Evolutionary conservation across 2,113 vertebrate genomes (phyloP).

Genomic region (Pangasianodon hypophthalmus): DNA sequence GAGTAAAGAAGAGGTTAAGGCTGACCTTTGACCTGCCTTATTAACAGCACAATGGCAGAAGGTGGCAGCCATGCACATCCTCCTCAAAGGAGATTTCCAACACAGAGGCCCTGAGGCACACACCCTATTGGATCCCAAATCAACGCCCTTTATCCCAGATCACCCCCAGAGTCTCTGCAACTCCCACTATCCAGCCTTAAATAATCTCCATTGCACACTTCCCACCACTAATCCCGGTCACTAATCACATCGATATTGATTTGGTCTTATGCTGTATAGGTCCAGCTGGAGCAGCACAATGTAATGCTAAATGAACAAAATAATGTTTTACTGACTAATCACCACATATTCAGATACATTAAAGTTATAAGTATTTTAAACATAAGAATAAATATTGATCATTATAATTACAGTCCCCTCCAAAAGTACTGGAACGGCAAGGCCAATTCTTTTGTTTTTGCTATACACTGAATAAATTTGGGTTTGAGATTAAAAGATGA

Average conservation of each 20-base stretch:
- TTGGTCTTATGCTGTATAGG: neutral
- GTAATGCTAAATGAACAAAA: neutral
- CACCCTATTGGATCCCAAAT: conserved; percentile 37
- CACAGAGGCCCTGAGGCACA: conserved; percentile 46
- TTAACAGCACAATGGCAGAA: conserved; percentile 44
- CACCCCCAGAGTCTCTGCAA: conserved; percentile 16
- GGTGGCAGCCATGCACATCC: conserved; percentile 44
- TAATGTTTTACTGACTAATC: neutral
- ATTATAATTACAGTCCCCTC: neutral
- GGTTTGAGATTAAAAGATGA: too few species aligned
- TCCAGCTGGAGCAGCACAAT: neutral
- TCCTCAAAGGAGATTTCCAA: conserved; percentile 46
- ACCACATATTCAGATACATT: neutral
- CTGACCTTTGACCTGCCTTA: conserved; percentile 44
- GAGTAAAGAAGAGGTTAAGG: conserved; percentile 41
- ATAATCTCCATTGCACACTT: conserved; percentile 28
- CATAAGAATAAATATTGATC: neutral
- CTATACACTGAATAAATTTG: too few species aligned
- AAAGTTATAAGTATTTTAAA: neutral
- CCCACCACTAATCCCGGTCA: conserved; percentile 10
- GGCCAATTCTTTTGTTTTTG: too few species aligned
- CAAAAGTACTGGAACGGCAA: too few species aligned
- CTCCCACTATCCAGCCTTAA: conserved; percentile 14
- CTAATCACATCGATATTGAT: neutral
- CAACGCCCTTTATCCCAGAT: conserved; percentile 7